A percentile compares a stretch with the other conserved stretches of the same genome.
Evolutionary conservation across 2,113 vertebrate species (phyloP).

Genomic region (Motacilla tschutschensis): DNA sequence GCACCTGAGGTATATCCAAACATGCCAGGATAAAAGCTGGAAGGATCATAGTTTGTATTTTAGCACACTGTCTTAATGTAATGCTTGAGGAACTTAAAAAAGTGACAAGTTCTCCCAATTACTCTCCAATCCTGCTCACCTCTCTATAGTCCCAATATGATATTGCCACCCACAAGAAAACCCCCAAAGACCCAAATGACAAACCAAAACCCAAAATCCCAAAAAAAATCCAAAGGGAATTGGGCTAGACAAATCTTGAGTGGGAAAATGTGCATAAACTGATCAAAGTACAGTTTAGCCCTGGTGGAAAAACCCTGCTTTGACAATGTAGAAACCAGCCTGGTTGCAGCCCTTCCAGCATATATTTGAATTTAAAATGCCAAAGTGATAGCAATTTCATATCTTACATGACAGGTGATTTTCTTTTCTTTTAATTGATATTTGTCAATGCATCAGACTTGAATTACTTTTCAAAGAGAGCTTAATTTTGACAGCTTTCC

Average conservation of each 20-base stretch:
- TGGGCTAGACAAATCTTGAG: neutral
- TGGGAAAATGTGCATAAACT: neutral
- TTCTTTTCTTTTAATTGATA: neutral
- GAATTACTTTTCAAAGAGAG: neutral
- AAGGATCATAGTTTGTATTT: neutral
- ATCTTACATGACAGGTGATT: neutral
- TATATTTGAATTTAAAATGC: neutral
- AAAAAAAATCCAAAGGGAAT: neutral
- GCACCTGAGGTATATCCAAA: neutral
- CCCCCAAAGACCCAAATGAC: fast-evolving
- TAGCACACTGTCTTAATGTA: neutral
- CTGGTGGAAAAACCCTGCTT: neutral
- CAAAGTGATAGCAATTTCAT: neutral
- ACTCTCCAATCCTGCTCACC: neutral
- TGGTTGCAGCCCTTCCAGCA: neutral
- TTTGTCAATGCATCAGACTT: constrained; percentile 11
- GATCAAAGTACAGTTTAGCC: neutral
- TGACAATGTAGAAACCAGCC: neutral
- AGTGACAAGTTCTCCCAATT: neutral
- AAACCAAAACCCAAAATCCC: neutral
- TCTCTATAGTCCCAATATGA: neutral
- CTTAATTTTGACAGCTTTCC: constrained; percentile 15
- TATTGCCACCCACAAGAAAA: neutral
- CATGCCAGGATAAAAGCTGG: neutral
- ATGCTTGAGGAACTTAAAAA: neutral